Percentiles rank a stretch among this genome's conserved stretches.
phyloP scores from a whole-genome alignment of 2,113 vertebrate genomes.

The Sclerurus mexicanus region DNA sequence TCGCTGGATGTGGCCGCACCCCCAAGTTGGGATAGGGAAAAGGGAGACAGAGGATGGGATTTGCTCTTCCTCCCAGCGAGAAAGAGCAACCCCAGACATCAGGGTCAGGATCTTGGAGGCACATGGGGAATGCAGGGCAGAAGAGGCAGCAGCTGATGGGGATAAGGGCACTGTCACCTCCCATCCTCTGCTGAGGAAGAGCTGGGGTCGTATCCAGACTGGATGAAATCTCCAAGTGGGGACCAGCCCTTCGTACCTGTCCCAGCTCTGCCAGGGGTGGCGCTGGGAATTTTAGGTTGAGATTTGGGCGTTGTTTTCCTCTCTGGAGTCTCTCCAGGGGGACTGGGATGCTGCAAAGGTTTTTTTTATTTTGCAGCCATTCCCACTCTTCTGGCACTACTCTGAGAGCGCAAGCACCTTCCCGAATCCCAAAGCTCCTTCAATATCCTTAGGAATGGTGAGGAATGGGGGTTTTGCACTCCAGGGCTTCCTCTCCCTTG shows the following conservation, averaged over 20 bases:
- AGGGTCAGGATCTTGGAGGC: too few relatives aligned
- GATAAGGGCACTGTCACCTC: not conserved
- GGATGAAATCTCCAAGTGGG: not conserved
- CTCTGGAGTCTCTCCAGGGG: not conserved
- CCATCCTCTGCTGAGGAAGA: not conserved
- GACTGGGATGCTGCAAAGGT: not conserved
- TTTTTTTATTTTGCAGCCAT: not conserved
- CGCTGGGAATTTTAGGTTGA: not conserved
- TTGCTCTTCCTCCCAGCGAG: not conserved
- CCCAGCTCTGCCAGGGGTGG: not conserved
- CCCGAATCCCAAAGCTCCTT: not conserved
- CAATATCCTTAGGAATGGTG: accelerated
- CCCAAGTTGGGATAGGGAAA: not conserved
- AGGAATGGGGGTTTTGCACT: not conserved
- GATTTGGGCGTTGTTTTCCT: not conserved
- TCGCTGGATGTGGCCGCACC: not conserved
- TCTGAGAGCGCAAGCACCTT: not conserved
- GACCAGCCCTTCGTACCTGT: not conserved
- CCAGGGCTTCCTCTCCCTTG: not conserved
- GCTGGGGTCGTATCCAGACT: not conserved
- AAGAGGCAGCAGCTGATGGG: too few relatives aligned
- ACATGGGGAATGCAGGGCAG: too few relatives aligned
- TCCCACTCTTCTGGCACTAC: not conserved
- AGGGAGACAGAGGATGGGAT: not conserved
- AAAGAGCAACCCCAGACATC: not conserved